Percentiles rank a stretch among this genome's conserved stretches.
These are phyloP conservation scores for Coecobrya sp. DNA, from an alignment of 2,888 invertebrate genomes.

Conservation along the genomic window DNA sequence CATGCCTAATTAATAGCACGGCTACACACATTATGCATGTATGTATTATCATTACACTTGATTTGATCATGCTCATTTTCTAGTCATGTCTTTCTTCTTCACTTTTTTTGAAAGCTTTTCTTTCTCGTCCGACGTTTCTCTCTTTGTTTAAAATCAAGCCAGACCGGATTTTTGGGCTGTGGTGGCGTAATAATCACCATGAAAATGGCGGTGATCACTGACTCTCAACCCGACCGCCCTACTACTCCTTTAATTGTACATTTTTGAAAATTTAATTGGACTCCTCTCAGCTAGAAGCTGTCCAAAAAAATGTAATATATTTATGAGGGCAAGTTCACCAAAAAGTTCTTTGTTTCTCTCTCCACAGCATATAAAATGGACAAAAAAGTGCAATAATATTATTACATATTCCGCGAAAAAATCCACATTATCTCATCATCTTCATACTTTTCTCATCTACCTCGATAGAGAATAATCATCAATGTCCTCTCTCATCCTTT, in stretches of 20 bases:
- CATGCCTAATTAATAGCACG: no score
- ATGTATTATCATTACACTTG: no score
- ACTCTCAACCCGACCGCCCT: constrained; percentile 59
- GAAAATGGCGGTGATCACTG: not conserved
- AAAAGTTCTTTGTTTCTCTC: constrained; percentile 35
- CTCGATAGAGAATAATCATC: not conserved
- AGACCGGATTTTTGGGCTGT: constrained; percentile 53
- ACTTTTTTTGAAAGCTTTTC: not conserved
- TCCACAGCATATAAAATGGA: not conserved
- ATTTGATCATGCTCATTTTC: not conserved
- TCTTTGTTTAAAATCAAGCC: constrained; percentile 37
- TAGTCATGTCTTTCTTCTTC: not conserved
- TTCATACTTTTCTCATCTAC: not conserved
- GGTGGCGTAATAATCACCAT: constrained; percentile 24
- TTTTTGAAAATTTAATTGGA: constrained; percentile 75
- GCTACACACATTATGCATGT: no score
- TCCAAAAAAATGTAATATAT: constrained; percentile 57
- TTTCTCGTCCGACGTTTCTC: not conserved
- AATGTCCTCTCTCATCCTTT: constrained; percentile 3
- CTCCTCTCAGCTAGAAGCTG: constrained; percentile 39
- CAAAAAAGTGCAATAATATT: constrained; percentile 3
- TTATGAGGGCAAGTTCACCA: constrained; percentile 43
- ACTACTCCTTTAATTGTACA: constrained; percentile 73
- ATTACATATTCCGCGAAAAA: not conserved
- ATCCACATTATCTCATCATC: not conserved